Evolutionary conservation across 2,113 vertebrate species (phyloP), one percentile per base, ranked within the genome.

Genomic region (Tenebrosternarchus preto): DNA sequence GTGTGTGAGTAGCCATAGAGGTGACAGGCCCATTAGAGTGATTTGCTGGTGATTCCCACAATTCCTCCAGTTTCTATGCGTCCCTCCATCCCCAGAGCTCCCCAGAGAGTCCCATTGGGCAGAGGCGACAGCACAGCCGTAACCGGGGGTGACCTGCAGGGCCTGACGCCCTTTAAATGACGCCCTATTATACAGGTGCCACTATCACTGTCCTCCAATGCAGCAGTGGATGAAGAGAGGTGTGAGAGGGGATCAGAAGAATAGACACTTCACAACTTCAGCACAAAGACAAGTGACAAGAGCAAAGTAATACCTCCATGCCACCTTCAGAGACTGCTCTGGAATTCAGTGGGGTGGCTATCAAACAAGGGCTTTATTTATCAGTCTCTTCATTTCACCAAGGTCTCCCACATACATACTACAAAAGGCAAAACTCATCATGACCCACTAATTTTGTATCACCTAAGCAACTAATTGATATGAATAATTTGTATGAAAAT

Each of bases 181-280:
- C 87, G 93, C 88, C 88, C 92, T 91, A 94, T 95, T 94, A 95
- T 91, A 88, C 83, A 90, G 90, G 87, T 93, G 93, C 94, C 93
- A 95, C 89, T 88, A 90, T 86, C 85, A 90, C 87, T 85, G 91
- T 82, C 87, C 89, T 88, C 86, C 86, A 86, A 93, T 86, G 85
- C 88, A 81, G 88, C 86, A 85, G 82, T 88, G 82, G 80, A 90
- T 86, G 78, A 66, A 86, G 85, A 87, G 89, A 90, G 89, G 89
- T 81, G 71, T 85, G 76, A 53, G 77, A 80, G 77, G 66, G 56
- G 59, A 27, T 22, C 66, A 63, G 55, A 69, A 72, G 33, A 60
- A 50, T 20, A 25, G 78, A 43, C 29, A 29, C n/a, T 63, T 73
- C n/a, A 3, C 60, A 80, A 17, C 31, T 74, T 29, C 46, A 43